Evolutionary conservation across 2,888 invertebrate genomes (phyloP).

Genomic region (Drosophila silvestris): DNA sequence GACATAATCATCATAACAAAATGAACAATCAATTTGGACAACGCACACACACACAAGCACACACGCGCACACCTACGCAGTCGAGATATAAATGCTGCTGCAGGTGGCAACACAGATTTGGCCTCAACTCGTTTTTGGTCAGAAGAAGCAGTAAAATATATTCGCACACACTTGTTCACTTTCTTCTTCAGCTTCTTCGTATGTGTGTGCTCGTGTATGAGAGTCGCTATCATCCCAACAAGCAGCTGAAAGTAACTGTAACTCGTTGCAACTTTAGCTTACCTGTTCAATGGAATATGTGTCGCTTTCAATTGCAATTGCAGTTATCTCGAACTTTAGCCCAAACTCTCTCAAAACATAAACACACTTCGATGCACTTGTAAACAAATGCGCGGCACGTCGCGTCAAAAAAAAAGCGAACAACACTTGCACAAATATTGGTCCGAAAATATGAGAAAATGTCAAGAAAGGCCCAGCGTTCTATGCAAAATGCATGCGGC

Average conservation of each 20-base stretch:
- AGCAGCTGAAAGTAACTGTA: conserved; percentile 71
- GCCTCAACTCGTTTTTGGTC: conserved; percentile 65
- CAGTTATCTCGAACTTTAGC: conserved; percentile 56
- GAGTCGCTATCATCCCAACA: conserved; percentile 47
- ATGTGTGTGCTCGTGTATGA: conserved; percentile 19
- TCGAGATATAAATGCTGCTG: conserved; percentile 29
- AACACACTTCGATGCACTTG: conserved; percentile 8
- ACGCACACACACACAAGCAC: conserved; percentile 27
- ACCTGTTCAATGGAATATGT: conserved; percentile 68
- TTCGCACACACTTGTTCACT: conserved; percentile 78
- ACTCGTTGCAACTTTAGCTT: conserved; percentile 54
- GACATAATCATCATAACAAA: conserved; percentile 60
- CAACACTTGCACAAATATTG: conserved; percentile 74
- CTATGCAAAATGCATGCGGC: conserved; percentile 56
- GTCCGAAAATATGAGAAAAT: conserved; percentile 27
- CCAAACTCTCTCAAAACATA: conserved; percentile 32
- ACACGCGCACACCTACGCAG: conserved; percentile 52
- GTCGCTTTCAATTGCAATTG: conserved; percentile 72
- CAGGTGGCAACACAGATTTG: conserved; percentile 62
- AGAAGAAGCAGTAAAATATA: conserved; percentile 57
- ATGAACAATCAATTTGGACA: conserved; percentile 64
- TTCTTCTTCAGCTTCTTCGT: conserved; percentile 64
- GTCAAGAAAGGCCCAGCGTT: conserved; percentile 40
- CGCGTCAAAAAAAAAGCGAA: conserved; percentile 1
- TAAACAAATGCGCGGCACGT: conserved; percentile 45